Base-by-base conservation (phyloP, 2,113 vertebrate genomes). In the Pygoscelis adeliae region DNA sequence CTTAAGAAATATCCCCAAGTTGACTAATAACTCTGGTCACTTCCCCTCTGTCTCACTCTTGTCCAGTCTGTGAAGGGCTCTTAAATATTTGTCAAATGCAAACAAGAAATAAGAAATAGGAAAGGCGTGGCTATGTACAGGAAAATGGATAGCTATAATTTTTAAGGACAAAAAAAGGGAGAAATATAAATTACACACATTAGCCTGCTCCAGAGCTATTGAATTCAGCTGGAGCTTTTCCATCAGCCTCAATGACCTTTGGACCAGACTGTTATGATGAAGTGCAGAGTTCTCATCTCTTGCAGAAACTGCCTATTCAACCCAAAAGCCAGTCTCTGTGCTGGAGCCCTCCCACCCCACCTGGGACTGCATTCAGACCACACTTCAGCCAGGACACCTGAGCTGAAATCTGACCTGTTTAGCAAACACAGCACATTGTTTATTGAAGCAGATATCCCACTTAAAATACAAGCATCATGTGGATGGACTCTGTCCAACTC, bases 391-490 rank as follows among this genome's bases (percentile, higher is more conserved):
- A 55, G 69, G 29, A 44, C 69, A 91, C 73, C 83, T 97, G 87
- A 95, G 83, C 59, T 85, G 87, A 91, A 95, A 91, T 79, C 52
- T 5, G 15, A 90, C 32, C 70, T 82, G 25, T 87, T 84, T 78
- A 76, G 30, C 40, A 88, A 86, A 77, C 55, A 74, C 13, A 66
- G n/a, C 66, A 23, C 56, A 58, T 26, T 66, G 59, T 87, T 92
- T 92, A 59, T 55, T 44, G 79, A 83, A 90, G 55, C 47, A 94
- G 74, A 83, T 85, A 80, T 23, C 19, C 29, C 15, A 25, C n/a
- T 92, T 89, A 81, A 87, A 92, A 78, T 94, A 67, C 72, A 86
- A 74, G 46, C 46, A 50, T 94, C 90, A 44, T 89, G 83, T 74
- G 67, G 23, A 52, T 90, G 92, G 83, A 89, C 79, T 59, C 67